A percentile compares a stretch with the other conserved stretches of the same genome.
phyloP scores from a whole-genome alignment of 2,113 vertebrate genomes.

The Centropus unirufus region DNA sequence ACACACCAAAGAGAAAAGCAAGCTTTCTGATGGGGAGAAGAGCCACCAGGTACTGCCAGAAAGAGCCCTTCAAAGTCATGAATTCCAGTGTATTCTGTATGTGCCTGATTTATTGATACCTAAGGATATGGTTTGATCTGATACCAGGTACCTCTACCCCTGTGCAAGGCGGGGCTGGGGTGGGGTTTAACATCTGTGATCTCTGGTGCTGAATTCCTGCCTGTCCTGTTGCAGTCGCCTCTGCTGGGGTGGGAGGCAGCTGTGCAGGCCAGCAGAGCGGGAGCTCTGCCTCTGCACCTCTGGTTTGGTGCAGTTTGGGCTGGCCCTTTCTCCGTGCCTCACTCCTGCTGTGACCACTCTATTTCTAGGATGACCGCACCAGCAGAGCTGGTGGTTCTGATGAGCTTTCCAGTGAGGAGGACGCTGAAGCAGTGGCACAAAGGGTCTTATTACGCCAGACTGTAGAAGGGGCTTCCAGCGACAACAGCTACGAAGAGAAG shows the following conservation, averaged over 20 bases:
- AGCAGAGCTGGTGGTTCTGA: conserved; percentile 81
- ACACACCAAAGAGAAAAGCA: conserved; percentile 64
- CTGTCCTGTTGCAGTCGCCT: not conserved
- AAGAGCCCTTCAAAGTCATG: not conserved
- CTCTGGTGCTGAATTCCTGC: not conserved
- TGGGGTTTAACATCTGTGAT: not conserved
- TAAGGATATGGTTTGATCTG: not conserved
- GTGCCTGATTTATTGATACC: not conserved
- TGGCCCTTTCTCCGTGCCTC: not conserved
- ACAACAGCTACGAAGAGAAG: conserved; percentile 75
- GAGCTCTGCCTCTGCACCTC: not conserved
- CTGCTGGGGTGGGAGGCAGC: no score
- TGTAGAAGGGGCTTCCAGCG: conserved; percentile 72
- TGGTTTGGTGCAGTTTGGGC: not conserved
- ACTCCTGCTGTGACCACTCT: not conserved
- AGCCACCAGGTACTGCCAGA: conserved; percentile 69
- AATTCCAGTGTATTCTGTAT: not conserved
- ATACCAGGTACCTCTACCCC: not conserved
- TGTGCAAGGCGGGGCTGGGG: not conserved
- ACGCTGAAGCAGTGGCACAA: conserved; percentile 65
- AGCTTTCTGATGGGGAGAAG: conserved; percentile 70
- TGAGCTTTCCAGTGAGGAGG: conserved; percentile 93
- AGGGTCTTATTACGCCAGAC: conserved; percentile 57
- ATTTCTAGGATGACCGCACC: conserved; percentile 71
- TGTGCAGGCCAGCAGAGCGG: no score